Conservation (phyloP, 2,113 vertebrate species). For the Colius striatus region DNA sequence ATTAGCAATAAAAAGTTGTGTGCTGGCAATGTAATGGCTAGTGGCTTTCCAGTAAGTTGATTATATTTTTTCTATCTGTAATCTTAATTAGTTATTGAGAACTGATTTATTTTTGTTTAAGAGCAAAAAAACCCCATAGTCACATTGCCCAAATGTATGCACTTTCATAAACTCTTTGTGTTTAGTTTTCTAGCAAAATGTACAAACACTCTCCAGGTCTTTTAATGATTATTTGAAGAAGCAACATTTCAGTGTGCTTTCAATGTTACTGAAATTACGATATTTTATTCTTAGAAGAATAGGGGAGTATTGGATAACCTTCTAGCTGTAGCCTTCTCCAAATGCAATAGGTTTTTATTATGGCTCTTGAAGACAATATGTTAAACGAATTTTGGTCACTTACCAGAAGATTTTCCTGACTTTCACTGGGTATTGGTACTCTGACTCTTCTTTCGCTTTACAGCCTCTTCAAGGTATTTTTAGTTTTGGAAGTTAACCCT, state of each 20-base stretch:
- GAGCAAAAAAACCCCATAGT: not conserved
- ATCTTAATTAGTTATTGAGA: not conserved
- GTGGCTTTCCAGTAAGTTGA: not conserved
- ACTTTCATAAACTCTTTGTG: not conserved
- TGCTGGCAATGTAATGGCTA: not conserved
- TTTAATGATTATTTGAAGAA: not conserved
- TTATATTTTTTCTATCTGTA: not conserved
- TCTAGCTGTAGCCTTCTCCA: not conserved
- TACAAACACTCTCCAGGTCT: not conserved
- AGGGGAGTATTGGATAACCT: not conserved
- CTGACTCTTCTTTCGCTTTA: not conserved
- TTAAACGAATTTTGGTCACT: not conserved
- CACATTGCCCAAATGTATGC: not conserved
- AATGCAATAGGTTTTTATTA: not conserved
- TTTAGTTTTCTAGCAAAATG: not conserved
- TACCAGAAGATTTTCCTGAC: not conserved
- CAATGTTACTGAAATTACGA: not conserved
- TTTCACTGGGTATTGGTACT: not conserved
- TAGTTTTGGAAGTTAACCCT: not conserved
- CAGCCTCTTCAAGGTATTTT: not conserved
- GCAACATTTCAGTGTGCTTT: not conserved
- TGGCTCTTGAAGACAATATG: not conserved
- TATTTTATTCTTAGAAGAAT: not conserved
- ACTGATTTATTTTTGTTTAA: not conserved
- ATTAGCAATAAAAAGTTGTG: not conserved